phyloP scores from a whole-genome alignment of 2,113 vertebrate genomes.

The Seriola aureovittata region DNA sequence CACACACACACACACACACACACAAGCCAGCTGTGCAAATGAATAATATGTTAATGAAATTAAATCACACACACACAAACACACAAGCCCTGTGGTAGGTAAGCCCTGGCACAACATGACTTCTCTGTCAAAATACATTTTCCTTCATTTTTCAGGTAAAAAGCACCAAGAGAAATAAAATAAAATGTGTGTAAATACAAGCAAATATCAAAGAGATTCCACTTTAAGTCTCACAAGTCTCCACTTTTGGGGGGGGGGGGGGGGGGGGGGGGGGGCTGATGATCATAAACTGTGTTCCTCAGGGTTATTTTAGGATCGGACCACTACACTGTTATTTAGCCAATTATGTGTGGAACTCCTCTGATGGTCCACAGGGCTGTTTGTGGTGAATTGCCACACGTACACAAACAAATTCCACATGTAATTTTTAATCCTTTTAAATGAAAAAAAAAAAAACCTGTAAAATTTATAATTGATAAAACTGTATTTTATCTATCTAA shows the following conservation, averaged over 20 bases:
- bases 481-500: constrained; percentile 3
- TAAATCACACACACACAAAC: constrained; percentile 4
- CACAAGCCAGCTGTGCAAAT: constrained; percentile 50
- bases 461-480: background rate
- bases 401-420: background rate
- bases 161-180: background rate
- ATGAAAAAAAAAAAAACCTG: background rate
- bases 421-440: background rate
- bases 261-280: too few relatives aligned
- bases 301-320: background rate
- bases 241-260: background rate
- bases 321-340: background rate
- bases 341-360: too few relatives aligned
- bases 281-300: background rate
- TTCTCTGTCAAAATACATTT: background rate
- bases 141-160: constrained; percentile 26
- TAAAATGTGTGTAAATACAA: too few relatives aligned
- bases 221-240: background rate
- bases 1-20: background rate
- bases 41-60: constrained; percentile 35
- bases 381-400: background rate
- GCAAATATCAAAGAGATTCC: too few relatives aligned
- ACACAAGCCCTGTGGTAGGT: background rate
- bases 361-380: background rate
- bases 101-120: background rate